Base-by-base conservation (phyloP, 2,797 vertebrate species). In the Sebastes nivosus region DNA sequence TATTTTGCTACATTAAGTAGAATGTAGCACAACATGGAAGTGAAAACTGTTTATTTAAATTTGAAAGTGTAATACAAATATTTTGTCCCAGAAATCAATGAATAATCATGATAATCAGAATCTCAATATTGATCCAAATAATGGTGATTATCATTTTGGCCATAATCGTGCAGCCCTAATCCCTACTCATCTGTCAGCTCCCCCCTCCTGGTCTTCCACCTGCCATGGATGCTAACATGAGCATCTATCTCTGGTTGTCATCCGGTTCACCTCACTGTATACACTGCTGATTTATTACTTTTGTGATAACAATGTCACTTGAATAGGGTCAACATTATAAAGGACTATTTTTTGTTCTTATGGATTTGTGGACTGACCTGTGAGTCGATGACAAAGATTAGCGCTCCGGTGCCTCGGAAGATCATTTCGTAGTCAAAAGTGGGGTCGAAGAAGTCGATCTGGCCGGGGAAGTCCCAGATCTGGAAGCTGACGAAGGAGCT, bases 371-470 rank as follows among this genome's bases (percentile, higher is more conserved):
- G n/a, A 4, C 77, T 63, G 24, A 86, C 84, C 84, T 86, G 84
- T n/a, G 94, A 98, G 97, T 99, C 98, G 58, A 99, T 99, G 86
- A 99, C 98, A 91, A 99, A 99, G 93, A 99, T 99, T 87, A 99
- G 95, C 1, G 98, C 98, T 76, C 98, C 98, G 0, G 98, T 99
- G 84, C 97, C 98, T 91, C 97, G 96, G 95, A 99, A 99, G 92
- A 99, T 99, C 97, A 99, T 99, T 94, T 99, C 97, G 1, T 98
- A 99, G 92, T 99, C 98, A 90, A 99, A 99, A 0, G 98, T 98
- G 32, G 98, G 97, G 79, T 99, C 98, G 83, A 99, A 98, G 93
- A 99, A 99, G 94, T 99, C 98, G 91, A 99, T 97, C 91, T 99
- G 98, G 29, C 97, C 98, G 22, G 98, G 98, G 87, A 99, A 99